These are phyloP conservation scores for Microcebus tavaratra DNA, from an alignment of 2,113 vertebrate genomes.

Conservation along the genomic window DNA sequence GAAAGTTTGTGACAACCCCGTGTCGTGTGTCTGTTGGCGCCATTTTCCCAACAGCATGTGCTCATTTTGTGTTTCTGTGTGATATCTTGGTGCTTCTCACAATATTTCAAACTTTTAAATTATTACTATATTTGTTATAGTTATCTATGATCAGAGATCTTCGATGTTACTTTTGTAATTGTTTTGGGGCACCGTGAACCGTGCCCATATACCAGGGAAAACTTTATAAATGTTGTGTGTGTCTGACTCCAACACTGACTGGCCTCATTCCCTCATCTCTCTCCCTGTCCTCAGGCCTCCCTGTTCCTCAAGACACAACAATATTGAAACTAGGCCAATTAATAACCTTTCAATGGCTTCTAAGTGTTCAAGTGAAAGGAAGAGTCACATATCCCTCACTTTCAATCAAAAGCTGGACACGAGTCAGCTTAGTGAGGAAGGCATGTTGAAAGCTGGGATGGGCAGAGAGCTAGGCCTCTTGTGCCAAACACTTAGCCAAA, in stretches of 20 bases:
- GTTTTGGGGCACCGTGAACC: not conserved
- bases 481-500: not conserved
- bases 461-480: not conserved
- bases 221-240: not conserved
- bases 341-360: not conserved
- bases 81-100: not conserved
- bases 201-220: not conserved
- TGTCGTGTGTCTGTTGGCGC: accelerated
- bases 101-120: not conserved
- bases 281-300: not conserved
- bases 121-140: not conserved
- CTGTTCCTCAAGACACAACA: not conserved
- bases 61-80: not conserved
- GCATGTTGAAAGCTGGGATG: not conserved
- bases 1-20: not conserved
- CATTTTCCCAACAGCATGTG: not conserved
- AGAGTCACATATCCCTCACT: not conserved
- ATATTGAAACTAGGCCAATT: not conserved
- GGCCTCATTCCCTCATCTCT: not conserved
- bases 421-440: not conserved
- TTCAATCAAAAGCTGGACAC: not conserved
- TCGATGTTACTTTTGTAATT: not conserved
- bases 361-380: not conserved
- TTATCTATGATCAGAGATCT: not conserved
- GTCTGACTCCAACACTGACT: not conserved